A percentile compares a stretch with the other conserved stretches of the same genome.
These are phyloP conservation scores for Nibea albiflora DNA, from an alignment of 2,113 vertebrate genomes.

Conservation along the genomic window DNA sequence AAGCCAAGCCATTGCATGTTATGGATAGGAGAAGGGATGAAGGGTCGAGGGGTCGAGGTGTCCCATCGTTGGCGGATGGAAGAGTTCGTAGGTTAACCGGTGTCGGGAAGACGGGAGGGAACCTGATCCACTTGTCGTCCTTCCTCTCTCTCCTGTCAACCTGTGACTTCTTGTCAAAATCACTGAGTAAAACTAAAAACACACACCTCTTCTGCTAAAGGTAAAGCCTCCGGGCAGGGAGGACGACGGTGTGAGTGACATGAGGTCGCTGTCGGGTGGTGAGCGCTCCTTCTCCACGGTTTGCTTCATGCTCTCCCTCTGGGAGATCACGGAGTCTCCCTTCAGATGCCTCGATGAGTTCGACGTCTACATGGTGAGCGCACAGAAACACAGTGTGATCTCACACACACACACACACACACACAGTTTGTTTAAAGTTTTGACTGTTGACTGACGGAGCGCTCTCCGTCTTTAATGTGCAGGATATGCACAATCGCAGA, in stretches of 20 bases:
- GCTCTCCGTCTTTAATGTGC: background rate
- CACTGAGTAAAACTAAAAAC: background rate
- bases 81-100: no score
- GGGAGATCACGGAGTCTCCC: constrained; percentile 94
- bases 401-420: background rate
- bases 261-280: constrained; percentile 91
- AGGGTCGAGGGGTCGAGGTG: no score
- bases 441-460: background rate
- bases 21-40: no score
- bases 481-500: constrained; percentile 80
- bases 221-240: constrained; percentile 59
- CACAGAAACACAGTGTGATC: background rate
- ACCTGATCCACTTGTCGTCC: no score
- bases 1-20: no score
- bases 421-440: background rate
- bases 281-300: constrained; percentile 96
- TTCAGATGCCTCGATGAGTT: constrained; percentile 97
- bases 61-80: no score
- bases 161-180: background rate
- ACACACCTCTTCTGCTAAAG: constrained; percentile 34
- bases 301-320: constrained; percentile 93
- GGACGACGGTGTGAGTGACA: constrained; percentile 81
- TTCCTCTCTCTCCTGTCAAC: background rate
- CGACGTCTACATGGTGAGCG: constrained; percentile 94
- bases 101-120: no score